Percentiles rank a stretch among this genome's conserved stretches.
phyloP scores from a whole-genome alignment of 92 coral and sea anemone species.

The Virgularia gustaviana region DNA sequence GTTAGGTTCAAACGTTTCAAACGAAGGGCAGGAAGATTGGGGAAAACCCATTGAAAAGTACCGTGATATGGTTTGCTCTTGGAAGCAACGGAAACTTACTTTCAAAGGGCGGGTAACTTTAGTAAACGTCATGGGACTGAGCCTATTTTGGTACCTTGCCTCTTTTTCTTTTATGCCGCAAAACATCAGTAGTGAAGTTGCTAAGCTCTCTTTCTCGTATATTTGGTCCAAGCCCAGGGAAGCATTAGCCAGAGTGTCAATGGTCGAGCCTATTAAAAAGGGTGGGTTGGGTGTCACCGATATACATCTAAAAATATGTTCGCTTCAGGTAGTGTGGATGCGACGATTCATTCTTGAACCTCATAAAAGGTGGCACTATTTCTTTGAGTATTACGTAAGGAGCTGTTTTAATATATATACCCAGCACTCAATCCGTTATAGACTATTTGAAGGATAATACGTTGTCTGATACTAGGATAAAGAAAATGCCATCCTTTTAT shows the following conservation, averaged over 20 bases:
- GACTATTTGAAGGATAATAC: too few species aligned
- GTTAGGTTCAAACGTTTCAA: slow-evolving; percentile 17
- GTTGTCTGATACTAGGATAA: too few species aligned
- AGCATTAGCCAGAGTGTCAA: neutral
- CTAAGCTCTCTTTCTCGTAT: neutral
- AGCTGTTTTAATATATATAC: too few species aligned
- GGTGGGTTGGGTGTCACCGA: slow-evolving; percentile 21
- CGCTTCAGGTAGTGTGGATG: too few species aligned
- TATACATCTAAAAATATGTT: neutral
- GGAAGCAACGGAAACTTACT: slow-evolving; percentile 13
- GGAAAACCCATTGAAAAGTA: slow-evolving; percentile 17
- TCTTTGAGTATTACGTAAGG: neutral
- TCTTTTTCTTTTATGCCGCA: slow-evolving; percentile 26
- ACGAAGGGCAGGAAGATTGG: slow-evolving; percentile 10
- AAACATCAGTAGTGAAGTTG: neutral
- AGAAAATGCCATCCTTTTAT: too few species aligned
- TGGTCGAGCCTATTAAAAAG: neutral
- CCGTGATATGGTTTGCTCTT: neutral
- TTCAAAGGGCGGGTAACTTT: slow-evolving; percentile 1
- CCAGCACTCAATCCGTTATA: too few species aligned
- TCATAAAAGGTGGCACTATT: neutral
- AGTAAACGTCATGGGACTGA: too few species aligned
- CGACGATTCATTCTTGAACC: neutral
- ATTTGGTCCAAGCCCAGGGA: slow-evolving; percentile 39
- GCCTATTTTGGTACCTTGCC: too few species aligned